Evolutionary conservation across 1,140 invertebrate species (phyloP).

Genomic region (Ericerus pela): DNA sequence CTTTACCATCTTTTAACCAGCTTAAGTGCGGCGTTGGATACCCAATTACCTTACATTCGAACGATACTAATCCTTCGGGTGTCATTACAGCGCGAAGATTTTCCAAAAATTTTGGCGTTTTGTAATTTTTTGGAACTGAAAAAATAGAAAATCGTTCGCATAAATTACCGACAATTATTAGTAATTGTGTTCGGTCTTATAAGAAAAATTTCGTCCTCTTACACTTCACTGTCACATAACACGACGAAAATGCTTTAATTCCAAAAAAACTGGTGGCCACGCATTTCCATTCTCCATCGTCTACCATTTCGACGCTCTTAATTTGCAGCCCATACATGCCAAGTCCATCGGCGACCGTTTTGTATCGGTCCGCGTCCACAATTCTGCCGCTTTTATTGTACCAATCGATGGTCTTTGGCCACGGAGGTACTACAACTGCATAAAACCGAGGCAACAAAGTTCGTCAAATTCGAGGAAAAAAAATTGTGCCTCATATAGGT

Average conservation of each 20-base stretch:
- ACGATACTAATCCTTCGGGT: conserved; percentile 78
- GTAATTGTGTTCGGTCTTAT: neutral
- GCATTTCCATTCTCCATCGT: conserved; percentile 80
- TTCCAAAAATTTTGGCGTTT: conserved; percentile 76
- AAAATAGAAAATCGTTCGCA: neutral
- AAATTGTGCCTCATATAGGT: neutral
- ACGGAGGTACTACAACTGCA: conserved; percentile 59
- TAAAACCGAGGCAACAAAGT: conserved; percentile 5
- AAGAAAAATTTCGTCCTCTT: conserved; percentile 25
- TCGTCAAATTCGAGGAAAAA: neutral
- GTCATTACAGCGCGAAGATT: conserved; percentile 71
- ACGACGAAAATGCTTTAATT: conserved; percentile 51
- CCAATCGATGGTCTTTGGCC: conserved; percentile 62
- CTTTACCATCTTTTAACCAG: conserved; percentile 84
- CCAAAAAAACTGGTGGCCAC: conserved; percentile 58
- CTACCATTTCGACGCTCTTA: conserved; percentile 50
- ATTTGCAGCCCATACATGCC: conserved; percentile 62
- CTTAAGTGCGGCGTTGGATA: conserved; percentile 68
- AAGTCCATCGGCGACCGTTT: conserved; percentile 58
- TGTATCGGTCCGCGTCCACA: conserved; percentile 45
- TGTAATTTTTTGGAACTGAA: conserved; percentile 72
- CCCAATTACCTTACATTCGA: conserved; percentile 83
- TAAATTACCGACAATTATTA: conserved; percentile 9
- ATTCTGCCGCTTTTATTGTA: conserved; percentile 67
- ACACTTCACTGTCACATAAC: conserved; percentile 56